These are phyloP conservation scores for Lepus townsendii DNA, from an alignment of 2,797 vertebrate species.

Conservation along the genomic window DNA sequence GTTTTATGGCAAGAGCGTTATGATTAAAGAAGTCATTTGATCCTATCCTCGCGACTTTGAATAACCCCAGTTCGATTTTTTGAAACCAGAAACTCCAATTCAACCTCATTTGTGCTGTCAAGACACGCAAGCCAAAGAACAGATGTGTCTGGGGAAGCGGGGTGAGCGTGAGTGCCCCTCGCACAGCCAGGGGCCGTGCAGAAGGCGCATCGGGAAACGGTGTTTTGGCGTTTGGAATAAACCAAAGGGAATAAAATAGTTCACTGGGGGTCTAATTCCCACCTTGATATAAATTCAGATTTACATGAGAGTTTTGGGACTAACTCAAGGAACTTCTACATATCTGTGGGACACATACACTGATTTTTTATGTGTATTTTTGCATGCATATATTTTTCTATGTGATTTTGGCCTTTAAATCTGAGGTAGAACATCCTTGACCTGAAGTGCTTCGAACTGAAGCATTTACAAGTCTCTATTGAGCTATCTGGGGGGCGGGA, in stretches of 20 bases:
- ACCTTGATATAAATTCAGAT: background rate
- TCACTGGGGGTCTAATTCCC: background rate
- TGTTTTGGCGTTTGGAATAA: background rate
- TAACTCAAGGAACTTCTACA: fast-evolving
- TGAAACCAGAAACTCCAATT: slow-evolving; percentile 66
- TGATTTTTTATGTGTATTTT: background rate
- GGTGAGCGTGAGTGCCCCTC: fast-evolving
- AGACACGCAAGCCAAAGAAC: background rate
- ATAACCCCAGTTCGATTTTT: slow-evolving; percentile 48
- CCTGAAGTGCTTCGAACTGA: too few relatives aligned
- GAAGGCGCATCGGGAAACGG: background rate
- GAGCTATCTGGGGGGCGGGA: too few relatives aligned
- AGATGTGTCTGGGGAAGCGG: background rate
- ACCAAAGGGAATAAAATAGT: background rate
- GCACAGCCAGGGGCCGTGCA: fast-evolving
- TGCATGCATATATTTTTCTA: background rate
- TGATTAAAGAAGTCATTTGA: slow-evolving; percentile 69
- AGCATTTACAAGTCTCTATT: too few relatives aligned
- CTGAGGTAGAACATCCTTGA: too few relatives aligned
- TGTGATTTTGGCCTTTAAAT: background rate
- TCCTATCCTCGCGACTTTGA: slow-evolving; percentile 38
- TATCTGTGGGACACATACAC: background rate
- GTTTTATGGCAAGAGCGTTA: slow-evolving; percentile 50
- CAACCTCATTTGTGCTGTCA: background rate
- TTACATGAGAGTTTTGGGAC: background rate